Conservation (phyloP, 2,888 invertebrate species). For the Sinhomidia bicolor region DNA sequence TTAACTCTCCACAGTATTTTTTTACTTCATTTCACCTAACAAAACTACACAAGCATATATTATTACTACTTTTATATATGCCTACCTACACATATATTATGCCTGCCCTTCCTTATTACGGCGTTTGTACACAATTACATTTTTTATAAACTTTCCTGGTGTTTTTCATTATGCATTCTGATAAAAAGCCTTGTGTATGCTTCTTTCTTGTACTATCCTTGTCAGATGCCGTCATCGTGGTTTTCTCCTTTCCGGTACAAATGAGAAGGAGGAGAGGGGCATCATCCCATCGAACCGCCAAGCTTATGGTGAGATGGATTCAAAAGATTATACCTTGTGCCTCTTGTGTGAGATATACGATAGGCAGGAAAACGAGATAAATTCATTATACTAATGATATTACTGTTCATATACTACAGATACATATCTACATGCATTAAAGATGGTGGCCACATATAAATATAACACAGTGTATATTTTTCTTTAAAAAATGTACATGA, state of each 20-base stretch:
- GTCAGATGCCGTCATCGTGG: neutral
- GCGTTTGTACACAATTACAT: no score
- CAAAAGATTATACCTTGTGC: neutral
- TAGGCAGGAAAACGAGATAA: slow-evolving; percentile 30
- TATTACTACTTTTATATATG: neutral
- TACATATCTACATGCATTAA: no score
- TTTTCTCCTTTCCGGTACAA: slow-evolving; percentile 52
- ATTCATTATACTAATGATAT: slow-evolving; percentile 42
- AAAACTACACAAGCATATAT: neutral
- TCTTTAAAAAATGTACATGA: neutral
- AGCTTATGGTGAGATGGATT: neutral
- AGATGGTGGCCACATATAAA: no score
- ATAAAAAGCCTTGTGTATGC: neutral
- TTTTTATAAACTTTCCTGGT: neutral
- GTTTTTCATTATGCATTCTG: slow-evolving; percentile 12
- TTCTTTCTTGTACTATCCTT: neutral
- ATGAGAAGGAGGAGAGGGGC: slow-evolving; percentile 60
- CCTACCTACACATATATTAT: neutral
- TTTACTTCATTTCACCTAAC: neutral
- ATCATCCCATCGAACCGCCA: slow-evolving; percentile 42
- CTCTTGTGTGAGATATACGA: neutral
- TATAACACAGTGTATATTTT: no score
- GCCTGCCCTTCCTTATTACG: no score
- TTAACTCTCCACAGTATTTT: neutral
- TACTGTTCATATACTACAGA: neutral